Evolutionary conservation across 1,140 invertebrate genomes (phyloP), one percentile per base, ranked within the genome.

Genomic region (Penaeus chinensis): DNA sequence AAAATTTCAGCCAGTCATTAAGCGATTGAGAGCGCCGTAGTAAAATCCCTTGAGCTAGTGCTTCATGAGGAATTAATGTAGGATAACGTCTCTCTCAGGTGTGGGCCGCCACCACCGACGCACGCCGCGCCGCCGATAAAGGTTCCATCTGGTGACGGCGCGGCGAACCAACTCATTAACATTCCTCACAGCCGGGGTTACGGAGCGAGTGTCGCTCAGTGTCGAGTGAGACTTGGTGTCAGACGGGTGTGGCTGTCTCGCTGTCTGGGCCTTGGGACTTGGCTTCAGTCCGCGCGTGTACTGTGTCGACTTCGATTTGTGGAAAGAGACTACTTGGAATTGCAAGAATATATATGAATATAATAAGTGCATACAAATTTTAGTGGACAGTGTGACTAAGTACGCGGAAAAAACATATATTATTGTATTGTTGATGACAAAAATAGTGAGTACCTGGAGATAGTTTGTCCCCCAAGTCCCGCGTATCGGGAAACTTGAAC

Each of bases 101-200:
- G 81, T 82, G 81, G 81, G 81, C 81, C n/a, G 81, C 61, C 81
- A 18, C 61, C 60, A n/a, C 81, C 60, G 63, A 61, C 81, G 81
- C 63, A 63, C 42, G 71, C 71, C n/a, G 71, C 71, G 71, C 42
- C 84, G 84, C 62, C 77, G 84, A 85, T 85, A 85, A 85, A 85
- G 62, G 84, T 66, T 78, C 84, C 84, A 85, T 85, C 84, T 85
- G 84, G 84, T 78, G 84, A 79, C 62, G 76, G 84, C 76, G 84
- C 62, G 24, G 84, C 27, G 84, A 85, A 85, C 84, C 66, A 85
- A 79, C 84, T 85, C 84, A 85, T 85, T 85, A 85, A 85, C 84
- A 85, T 85, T 85, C 84, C 84, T 85, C 62, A 69, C 77, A 77
- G 79, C 84, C 84, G 61, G 76, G 84, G 37, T 54, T 54, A 54